Conservation (phyloP, 1,140 invertebrate species). For the Sycobia sp. region DNA sequence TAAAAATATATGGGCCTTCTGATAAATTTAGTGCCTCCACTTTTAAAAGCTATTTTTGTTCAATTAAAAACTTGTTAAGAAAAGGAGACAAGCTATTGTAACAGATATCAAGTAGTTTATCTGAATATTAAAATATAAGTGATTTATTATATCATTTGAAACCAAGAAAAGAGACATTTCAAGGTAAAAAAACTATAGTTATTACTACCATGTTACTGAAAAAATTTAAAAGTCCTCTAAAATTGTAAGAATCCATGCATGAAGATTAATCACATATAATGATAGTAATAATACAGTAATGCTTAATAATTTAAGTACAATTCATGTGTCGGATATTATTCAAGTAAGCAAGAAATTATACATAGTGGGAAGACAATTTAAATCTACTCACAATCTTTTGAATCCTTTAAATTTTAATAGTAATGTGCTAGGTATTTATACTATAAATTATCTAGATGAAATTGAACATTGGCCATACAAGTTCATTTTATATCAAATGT, state of each 20-base stretch:
- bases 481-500: neutral
- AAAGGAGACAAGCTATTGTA: neutral
- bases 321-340: conserved; percentile 3
- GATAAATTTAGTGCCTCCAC: conserved; percentile 26
- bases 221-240: neutral
- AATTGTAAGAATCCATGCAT: neutral
- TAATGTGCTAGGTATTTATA: neutral
- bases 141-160: neutral
- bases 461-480: neutral
- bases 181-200: neutral
- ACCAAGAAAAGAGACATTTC: neutral
- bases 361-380: too few relatives aligned
- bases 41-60: conserved; percentile 22
- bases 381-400: neutral
- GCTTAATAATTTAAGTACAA: too few relatives aligned
- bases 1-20: conserved; percentile 26
- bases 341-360: neutral
- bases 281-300: conserved; percentile 5
- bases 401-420: neutral
- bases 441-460: neutral
- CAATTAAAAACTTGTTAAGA: conserved; percentile 19
- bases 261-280: neutral
- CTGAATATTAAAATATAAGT: conserved; percentile 3
- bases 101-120: conserved; percentile 10
- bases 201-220: neutral